Base-by-base conservation (phyloP, 1,140 invertebrate species). In the Drosophila pruinosa region DNA sequence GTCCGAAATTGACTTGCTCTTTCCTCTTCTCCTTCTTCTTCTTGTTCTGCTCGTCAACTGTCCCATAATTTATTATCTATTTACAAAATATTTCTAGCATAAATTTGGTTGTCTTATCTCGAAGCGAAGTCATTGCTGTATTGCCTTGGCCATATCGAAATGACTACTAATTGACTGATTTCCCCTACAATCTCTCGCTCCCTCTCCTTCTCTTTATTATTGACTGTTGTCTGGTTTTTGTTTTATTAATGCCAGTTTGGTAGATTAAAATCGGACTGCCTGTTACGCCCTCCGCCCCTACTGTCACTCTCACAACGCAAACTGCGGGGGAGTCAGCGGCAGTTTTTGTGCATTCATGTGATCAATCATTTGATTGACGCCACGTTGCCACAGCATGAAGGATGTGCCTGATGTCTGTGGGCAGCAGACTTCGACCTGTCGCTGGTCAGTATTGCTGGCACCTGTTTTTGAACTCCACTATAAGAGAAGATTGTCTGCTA, bases 311-410 rank as follows among this genome's bases (percentile, higher is more conserved):
- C 28, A 31, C 28, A 8, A 8, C 28, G 28, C n/a, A 7, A 31
- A 31, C 15, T n/a, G 7, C 8, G 41, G n/a, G 19, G 8, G n/a
- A 24, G n/a, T 17, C 45, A 22, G 31, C 36, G 39, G 31, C 48
- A 53, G 61, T 64, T 56, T 53, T 58, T 61, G 48, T 69, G 70
- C 69, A 67, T 48, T 54, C 69, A 28, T 56, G 54, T 72, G 78
- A 86, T 86, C 81, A 86, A 86, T 86, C 81, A 86, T 81, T 86
- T 88, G 82, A 86, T 88, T 86, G 81, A 86, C 82, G 74, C 69
- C 72, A 47, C 64, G 56, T 58, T 68, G 61, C 67, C 48, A 48
- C 43, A 50, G 65, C 57, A 53, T 76, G 81, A 85, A 71, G 68
- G 68, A 76, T 76, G 43, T 57, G 64, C 24, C 14, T 52, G 48